Conservation (phyloP, 2,113 vertebrate genomes). For the Corvus cornix region DNA sequence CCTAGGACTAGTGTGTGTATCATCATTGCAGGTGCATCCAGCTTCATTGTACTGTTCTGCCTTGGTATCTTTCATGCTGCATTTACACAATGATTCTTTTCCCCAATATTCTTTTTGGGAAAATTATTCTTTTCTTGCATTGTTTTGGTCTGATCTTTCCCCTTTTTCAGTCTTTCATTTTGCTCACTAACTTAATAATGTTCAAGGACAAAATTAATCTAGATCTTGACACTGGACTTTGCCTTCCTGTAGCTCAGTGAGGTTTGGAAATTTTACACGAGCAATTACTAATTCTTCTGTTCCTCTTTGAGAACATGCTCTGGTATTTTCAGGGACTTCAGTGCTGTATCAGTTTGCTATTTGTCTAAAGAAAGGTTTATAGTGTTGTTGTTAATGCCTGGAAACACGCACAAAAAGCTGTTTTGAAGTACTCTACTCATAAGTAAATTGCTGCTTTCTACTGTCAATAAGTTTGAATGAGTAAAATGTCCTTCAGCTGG, state of each 20-base stretch:
- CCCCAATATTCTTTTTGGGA: neutral
- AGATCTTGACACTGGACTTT: neutral
- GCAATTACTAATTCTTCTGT: neutral
- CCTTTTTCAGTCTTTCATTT: neutral
- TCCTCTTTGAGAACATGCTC: neutral
- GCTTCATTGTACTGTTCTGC: neutral
- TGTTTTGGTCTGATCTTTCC: neutral
- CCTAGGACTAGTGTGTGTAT: neutral
- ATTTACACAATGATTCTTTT: neutral
- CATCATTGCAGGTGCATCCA: neutral
- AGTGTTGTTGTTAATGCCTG: neutral
- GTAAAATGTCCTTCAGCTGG: neutral
- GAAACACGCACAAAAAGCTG: neutral
- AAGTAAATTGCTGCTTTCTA: neutral
- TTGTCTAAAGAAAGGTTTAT: neutral
- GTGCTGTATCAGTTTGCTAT: neutral
- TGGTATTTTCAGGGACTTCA: neutral
- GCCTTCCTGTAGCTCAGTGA: neutral
- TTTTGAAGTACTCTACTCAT: neutral
- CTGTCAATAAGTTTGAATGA: neutral
- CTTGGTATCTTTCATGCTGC: neutral
- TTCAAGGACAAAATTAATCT: neutral
- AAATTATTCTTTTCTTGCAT: neutral
- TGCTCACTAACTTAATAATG: neutral
- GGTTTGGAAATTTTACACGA: neutral